Evolutionary conservation across 2,888 invertebrate species (phyloP), one percentile per base, ranked within the genome.

Genomic region (Hedya salicella): DNA sequence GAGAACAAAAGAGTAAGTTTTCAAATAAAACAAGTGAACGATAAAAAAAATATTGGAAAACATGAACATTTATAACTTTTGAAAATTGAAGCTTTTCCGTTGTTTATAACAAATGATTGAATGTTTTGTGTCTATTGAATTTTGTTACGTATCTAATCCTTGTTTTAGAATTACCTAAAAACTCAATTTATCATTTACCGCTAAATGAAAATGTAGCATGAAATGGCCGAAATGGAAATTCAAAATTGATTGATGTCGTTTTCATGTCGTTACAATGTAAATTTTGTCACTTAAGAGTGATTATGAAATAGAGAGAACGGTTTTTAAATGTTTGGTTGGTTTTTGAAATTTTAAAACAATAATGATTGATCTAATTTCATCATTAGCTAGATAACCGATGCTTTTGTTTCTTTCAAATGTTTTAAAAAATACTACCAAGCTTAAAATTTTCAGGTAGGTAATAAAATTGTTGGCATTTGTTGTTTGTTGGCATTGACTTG

Each of bases 181-280:
- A 57, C 57, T 64, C 53, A 49, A 57, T 64, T 64, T 32, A 64
- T 65, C 59, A 59, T 36, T 48, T 30, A 65, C 40, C 64, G 44
- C 44, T 16, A 50, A 64, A 63, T 50, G 36, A 64, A 36, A 64
- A 62, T 54, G 25, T 46, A 50, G 42, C 44, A 19, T n/a, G 50
- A 59, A 52, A 52, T 21, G 59, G 21, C 50, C 44, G n/a, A 50
- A 17, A 36, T 19, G 52, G 44, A 53, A 46, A 53, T 44, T 52
- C 14, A 6, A 46, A 65, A 60, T 65, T 53, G 65, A 65, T 65
- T 46, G 39, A 65, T 60, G 52, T 53, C 44, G n/a, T 64, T 50
- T 63, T 63, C 49, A 46, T 54, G 50, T 57, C 46, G 36, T 65
- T 65, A 64, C 30, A 46, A 65, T 30, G 59, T 39, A 46, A 59